Conservation (phyloP, 2,888 invertebrate species). For the Alloscopus bannaensis region DNA sequence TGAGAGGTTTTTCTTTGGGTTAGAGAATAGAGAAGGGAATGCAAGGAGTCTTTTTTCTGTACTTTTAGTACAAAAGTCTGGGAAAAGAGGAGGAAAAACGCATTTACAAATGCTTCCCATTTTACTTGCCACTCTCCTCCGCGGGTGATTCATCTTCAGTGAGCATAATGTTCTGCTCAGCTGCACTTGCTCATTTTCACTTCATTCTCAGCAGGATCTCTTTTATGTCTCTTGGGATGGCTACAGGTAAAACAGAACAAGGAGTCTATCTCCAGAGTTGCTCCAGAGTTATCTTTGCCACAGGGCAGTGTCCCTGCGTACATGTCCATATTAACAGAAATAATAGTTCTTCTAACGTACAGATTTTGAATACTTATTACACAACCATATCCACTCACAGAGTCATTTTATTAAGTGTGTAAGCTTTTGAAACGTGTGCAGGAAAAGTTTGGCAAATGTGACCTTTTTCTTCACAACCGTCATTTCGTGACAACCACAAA, state of each 20-base stretch:
- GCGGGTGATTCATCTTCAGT: constrained; percentile 60
- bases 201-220: constrained; percentile 65
- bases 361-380: too few species aligned
- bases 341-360: too few species aligned
- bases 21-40: neutral
- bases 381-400: too few species aligned
- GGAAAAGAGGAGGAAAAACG: too few species aligned
- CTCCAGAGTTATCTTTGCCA: constrained; percentile 44
- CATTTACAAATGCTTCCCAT: constrained; percentile 33
- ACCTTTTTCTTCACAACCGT: too few species aligned
- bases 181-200: constrained; percentile 66
- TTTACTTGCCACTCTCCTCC: constrained; percentile 45
- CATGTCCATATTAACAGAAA: neutral
- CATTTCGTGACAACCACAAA: too few species aligned
- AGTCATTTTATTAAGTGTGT: too few species aligned
- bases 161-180: constrained; percentile 63
- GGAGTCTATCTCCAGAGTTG: constrained; percentile 44
- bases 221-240: constrained; percentile 58
- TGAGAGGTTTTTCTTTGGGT: constrained; percentile 54
- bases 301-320: neutral
- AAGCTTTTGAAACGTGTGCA: too few species aligned
- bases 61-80: neutral
- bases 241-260: constrained; percentile 56
- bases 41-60: neutral
- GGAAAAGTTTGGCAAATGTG: too few species aligned